phyloP scores from a whole-genome alignment of 2,113 vertebrate genomes.

The Montifringilla adamsi region DNA sequence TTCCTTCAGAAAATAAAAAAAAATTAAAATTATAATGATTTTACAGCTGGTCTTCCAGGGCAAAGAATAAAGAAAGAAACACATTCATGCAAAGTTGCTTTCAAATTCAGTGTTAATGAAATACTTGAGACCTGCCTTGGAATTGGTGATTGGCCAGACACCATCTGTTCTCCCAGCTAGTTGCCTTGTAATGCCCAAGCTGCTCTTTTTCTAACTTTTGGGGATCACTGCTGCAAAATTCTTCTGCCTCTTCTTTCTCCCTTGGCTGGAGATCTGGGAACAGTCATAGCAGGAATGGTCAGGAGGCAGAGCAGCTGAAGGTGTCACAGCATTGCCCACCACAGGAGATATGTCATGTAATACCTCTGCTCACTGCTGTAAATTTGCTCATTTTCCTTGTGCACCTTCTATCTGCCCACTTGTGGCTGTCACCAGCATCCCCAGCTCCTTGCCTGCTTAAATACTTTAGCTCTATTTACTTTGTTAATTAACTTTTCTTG shows the following conservation, averaged over 20 bases:
- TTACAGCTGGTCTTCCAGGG: background rate
- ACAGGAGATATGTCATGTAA: background rate
- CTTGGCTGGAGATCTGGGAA: background rate
- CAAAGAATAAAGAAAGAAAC: slow-evolving; percentile 23
- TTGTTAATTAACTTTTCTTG: background rate
- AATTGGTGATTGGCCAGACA: background rate
- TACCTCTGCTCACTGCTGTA: background rate
- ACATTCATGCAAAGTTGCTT: background rate
- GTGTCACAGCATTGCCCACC: background rate
- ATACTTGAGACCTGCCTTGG: background rate
- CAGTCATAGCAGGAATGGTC: fast-evolving
- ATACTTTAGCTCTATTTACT: background rate
- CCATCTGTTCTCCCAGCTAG: slow-evolving; percentile 13
- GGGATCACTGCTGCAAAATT: background rate
- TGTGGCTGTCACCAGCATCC: background rate
- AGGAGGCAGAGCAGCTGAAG: background rate
- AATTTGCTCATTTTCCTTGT: background rate
- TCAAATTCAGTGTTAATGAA: slow-evolving; percentile 19
- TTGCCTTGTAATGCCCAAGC: background rate
- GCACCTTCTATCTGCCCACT: background rate
- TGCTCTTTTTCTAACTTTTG: background rate
- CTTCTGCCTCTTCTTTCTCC: background rate
- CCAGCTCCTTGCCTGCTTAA: background rate
- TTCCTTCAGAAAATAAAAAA: background rate
- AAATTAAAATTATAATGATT: background rate